Base-by-base conservation (phyloP, 2,888 invertebrate genomes). In the Drosophila kuntzei region DNA sequence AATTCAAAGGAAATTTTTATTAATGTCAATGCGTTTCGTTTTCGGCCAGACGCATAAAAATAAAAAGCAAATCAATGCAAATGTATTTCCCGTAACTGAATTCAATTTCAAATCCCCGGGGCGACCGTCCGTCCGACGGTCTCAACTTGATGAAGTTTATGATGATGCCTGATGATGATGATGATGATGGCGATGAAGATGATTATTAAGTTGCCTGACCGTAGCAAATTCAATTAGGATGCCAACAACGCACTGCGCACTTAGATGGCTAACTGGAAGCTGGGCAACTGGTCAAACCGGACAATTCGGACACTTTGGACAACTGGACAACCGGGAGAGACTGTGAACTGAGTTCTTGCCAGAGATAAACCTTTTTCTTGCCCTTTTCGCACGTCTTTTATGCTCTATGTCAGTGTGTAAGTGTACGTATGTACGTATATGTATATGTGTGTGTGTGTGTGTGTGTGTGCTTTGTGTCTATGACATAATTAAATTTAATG, bases 1-100 rank as follows among this genome's bases (percentile, higher is more conserved):
- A 86, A 86, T 89, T 89, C 86, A 89, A 88, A 80, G 84, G 87
- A 88, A 89, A 89, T 88, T 86, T 89, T 86, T 86, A 86, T 89
- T 86, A 88, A 89, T 89, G 89, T 71, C 79, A 83, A 86, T 88
- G 80, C 82, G 78, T 77, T 79, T 64, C 69, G 60, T 61, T 71
- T 63, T 68, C 69, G 81, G 58, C 81, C 74, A 79, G 83, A 86
- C 86, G 70, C 71, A 84, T 81, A 76, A 81, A 80, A 87, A 81
- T 76, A 79, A 84, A 75, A 87, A 67, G 68, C 87, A 85, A 89
- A 85, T 89, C 85, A 89, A 85, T 85, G 89, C 83, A 85, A 85
- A 89, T 87, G 87, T 84, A 84, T 87, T 87, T 89, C 79, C 84
- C 89, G 66, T 87, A 83, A 80, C 79, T 68, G 83, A 87, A 85